These are phyloP conservation scores for Engraulis encrasicolus DNA, from an alignment of 2,113 vertebrate genomes.

Conservation along the genomic window DNA sequence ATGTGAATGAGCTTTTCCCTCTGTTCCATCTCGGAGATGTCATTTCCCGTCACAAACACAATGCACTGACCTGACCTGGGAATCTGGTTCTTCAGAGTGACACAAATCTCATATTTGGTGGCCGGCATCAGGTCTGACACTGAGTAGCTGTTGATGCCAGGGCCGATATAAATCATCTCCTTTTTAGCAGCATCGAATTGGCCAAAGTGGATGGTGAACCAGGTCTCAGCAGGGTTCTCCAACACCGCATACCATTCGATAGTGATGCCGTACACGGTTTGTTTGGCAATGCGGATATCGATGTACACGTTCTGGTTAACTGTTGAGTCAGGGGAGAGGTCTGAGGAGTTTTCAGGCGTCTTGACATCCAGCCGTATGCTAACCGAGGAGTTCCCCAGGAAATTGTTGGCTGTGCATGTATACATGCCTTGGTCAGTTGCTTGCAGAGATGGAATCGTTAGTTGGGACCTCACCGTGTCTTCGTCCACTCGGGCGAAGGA, in stretches of 20 bases:
- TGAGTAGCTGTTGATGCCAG: conserved; percentile 84
- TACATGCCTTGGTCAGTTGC: conserved; percentile 71
- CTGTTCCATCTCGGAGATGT: conserved; percentile 80
- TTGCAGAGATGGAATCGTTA: conserved; percentile 68
- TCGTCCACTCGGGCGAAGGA: conserved; percentile 61
- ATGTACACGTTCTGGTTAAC: conserved; percentile 69
- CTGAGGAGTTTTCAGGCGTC: conserved; percentile 23
- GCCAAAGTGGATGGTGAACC: conserved; percentile 86
- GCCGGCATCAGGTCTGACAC: conserved; percentile 80
- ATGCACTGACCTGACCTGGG: conserved; percentile 81
- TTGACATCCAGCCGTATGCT: conserved; percentile 60
- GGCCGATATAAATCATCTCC: conserved; percentile 84
- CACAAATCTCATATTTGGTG: conserved; percentile 87
- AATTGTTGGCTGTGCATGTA: conserved; percentile 75
- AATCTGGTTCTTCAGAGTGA: conserved; percentile 76
- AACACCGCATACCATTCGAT: conserved; percentile 81
- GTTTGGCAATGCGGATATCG: conserved; percentile 85
- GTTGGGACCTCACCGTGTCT: conserved; percentile 71
- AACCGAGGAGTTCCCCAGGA: conserved; percentile 67
- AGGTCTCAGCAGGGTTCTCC: conserved; percentile 73
- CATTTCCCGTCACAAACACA: conserved; percentile 85
- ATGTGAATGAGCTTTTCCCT: conserved; percentile 86
- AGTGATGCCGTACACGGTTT: conserved; percentile 83
- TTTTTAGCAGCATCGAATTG: conserved; percentile 75
- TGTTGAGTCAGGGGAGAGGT: conserved; percentile 33